Evolutionary conservation across 2,797 vertebrate species (phyloP).

Genomic region (Heterohyrax brucei): DNA sequence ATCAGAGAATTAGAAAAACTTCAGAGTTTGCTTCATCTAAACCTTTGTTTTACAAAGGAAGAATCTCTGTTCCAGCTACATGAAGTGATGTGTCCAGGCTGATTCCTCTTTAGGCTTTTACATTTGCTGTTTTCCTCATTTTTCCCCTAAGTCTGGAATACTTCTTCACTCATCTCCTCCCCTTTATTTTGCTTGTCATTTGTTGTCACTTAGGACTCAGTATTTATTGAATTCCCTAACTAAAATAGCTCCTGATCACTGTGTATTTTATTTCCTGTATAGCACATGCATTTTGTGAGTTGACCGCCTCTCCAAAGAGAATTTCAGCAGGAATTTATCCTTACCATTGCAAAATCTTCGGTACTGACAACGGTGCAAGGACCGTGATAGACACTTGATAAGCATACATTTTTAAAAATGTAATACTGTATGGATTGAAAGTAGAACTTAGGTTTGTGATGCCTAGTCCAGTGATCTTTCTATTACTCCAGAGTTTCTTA

Average conservation of each 20-base stretch:
- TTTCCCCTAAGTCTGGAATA: neutral
- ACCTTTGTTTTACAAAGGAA: neutral
- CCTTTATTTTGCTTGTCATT: neutral
- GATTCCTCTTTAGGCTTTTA: neutral
- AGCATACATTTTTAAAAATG: neutral
- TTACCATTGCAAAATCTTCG: neutral
- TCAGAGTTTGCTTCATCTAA: neutral
- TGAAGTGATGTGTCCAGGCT: neutral
- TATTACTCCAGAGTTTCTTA: neutral
- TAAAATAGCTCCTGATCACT: neutral
- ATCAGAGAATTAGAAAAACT: neutral
- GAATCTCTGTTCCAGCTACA: neutral
- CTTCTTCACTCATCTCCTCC: neutral
- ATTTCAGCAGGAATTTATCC: conserved; percentile 15
- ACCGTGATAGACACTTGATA: neutral
- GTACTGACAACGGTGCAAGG: conserved; percentile 6
- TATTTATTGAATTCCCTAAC: neutral
- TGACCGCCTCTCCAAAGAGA: neutral
- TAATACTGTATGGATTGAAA: conserved; percentile 30
- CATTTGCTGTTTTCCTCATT: neutral
- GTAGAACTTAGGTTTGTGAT: neutral
- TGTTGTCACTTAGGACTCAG: neutral
- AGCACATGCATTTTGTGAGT: conserved; percentile 15
- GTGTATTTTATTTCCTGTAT: neutral
- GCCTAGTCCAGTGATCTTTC: neutral